A percentile compares a stretch with the other conserved stretches of the same genome.
phyloP scores from a whole-genome alignment of 2,113 vertebrate species.

The Campylorhamphus procurvoides region DNA sequence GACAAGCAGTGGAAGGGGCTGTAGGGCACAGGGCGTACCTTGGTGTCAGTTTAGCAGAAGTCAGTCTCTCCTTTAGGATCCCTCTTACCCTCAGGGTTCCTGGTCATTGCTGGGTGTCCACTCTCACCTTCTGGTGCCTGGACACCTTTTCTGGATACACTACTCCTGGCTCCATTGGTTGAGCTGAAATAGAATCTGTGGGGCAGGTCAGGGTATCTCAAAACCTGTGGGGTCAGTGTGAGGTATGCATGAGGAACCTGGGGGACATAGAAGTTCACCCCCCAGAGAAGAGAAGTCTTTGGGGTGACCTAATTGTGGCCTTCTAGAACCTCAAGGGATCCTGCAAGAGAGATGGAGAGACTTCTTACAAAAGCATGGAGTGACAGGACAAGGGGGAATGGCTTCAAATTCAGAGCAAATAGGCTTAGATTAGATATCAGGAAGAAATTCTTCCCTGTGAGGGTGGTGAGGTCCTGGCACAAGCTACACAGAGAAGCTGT shows the following conservation, averaged over 20 bases:
- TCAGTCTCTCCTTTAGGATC: background rate
- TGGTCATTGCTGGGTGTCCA: background rate
- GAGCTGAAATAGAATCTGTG: background rate
- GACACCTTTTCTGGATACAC: background rate
- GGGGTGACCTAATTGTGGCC: background rate
- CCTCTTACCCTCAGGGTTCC: background rate
- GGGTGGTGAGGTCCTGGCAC: background rate
- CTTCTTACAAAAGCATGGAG: background rate
- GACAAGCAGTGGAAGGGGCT: background rate
- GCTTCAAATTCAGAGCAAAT: background rate
- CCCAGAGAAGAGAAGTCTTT: background rate
- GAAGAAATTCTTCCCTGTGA: background rate
- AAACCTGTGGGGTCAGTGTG: background rate
- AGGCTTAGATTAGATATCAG: background rate
- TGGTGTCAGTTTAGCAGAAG: background rate
- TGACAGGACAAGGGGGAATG: background rate
- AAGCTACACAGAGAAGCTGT: rapidly evolving
- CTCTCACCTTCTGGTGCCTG: background rate
- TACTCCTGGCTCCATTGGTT: rapidly evolving
- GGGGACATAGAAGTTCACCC: background rate
- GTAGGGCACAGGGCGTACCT: background rate
- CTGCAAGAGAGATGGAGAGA: background rate
- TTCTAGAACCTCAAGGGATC: background rate
- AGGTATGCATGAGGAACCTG: background rate
- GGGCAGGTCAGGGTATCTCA: background rate